These are phyloP conservation scores for Sarcophilus harrisii DNA, from an alignment of 2,797 vertebrate species.

Conservation along the genomic window DNA sequence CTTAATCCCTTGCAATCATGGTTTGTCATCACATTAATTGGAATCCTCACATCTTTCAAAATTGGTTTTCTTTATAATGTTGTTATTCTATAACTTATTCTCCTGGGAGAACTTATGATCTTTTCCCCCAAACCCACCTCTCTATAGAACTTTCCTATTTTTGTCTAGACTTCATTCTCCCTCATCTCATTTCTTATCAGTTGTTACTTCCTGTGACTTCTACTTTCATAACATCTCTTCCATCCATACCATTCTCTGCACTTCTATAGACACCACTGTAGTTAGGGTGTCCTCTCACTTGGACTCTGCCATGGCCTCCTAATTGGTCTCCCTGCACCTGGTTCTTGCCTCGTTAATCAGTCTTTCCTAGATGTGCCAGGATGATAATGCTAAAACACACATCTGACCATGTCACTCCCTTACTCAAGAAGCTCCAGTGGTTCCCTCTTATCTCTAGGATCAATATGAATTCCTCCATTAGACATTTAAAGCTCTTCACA, in stretches of 20 bases:
- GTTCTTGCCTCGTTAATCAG: neutral
- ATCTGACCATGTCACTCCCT: neutral
- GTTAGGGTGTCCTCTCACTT: neutral
- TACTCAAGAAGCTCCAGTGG: neutral
- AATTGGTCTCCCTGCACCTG: neutral
- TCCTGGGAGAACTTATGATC: neutral
- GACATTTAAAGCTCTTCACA: neutral
- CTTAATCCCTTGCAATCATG: neutral
- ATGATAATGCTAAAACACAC: neutral
- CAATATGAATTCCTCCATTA: neutral
- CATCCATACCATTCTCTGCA: neutral
- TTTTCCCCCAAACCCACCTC: neutral
- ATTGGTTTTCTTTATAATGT: neutral
- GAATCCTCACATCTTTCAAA: neutral
- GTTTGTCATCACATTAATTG: neutral
- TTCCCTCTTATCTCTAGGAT: neutral
- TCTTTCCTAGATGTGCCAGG: neutral
- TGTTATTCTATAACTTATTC: neutral
- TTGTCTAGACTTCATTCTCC: neutral
- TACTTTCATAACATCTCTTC: neutral
- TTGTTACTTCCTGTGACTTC: neutral
- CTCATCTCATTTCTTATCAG: neutral
- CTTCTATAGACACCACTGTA: neutral
- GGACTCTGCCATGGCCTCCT: neutral
- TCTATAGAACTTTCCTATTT: neutral